A percentile compares a stretch with the other conserved stretches of the same genome.
Conservation (phyloP, 2,797 vertebrate species). For the Coluber constrictor region DNA sequence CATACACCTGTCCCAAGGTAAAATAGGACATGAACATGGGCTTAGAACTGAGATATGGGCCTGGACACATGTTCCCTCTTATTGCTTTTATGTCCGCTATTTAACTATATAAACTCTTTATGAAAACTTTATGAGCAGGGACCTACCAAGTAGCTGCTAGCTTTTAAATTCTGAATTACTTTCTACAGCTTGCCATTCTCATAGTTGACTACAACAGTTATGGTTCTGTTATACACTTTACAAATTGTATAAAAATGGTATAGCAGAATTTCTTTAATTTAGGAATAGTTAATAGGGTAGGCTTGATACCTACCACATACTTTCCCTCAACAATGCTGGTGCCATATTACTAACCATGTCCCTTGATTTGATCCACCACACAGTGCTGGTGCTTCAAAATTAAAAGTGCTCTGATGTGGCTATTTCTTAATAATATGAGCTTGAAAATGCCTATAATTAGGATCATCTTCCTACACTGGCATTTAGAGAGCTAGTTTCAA, state of each 20-base stretch:
- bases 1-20: neutral
- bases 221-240: neutral
- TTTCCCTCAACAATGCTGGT: neutral
- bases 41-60: neutral
- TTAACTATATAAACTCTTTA: neutral
- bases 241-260: neutral
- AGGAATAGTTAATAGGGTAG: neutral
- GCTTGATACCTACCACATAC: neutral
- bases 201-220: neutral
- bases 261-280: neutral
- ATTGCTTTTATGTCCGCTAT: neutral
- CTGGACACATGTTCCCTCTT: neutral
- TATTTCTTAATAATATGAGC: neutral
- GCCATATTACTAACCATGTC: neutral
- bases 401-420: neutral
- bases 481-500: neutral
- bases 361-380: neutral
- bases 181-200: neutral
- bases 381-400: neutral
- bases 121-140: neutral
- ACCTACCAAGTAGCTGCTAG: neutral
- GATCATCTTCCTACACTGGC: neutral
- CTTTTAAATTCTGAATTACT: neutral
- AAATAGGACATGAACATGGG: neutral
- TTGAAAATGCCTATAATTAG: neutral